phyloP scores from a whole-genome alignment of 2,888 invertebrate genomes.

The Nymphalis urticae region DNA sequence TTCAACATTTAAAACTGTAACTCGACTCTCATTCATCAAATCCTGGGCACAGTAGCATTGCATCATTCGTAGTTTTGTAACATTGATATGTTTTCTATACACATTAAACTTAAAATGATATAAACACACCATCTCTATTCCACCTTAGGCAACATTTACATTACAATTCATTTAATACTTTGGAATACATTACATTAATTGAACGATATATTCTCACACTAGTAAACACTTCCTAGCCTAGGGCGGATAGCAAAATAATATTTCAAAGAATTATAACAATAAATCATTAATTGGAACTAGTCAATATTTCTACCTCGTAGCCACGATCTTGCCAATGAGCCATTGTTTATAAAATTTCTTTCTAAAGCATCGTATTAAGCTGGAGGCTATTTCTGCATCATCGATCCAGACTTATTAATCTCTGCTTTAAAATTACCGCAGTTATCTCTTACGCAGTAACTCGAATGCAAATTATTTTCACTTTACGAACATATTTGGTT shows the following conservation, averaged over 20 bases:
- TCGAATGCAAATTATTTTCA: neutral
- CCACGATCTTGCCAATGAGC: slow-evolving; percentile 25
- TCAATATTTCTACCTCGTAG: slow-evolving; percentile 23
- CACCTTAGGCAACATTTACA: too few relatives aligned
- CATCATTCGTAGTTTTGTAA: too few relatives aligned
- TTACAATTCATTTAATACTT: too few relatives aligned
- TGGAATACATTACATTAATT: too few relatives aligned
- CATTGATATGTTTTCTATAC: too few relatives aligned
- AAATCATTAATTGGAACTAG: slow-evolving; percentile 22
- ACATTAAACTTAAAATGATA: too few relatives aligned
- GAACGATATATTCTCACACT: too few relatives aligned
- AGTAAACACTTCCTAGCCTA: slow-evolving; percentile 7
- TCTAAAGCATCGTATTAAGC: slow-evolving; percentile 10
- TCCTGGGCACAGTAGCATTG: too few relatives aligned
- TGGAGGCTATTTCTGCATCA: slow-evolving; percentile 22
- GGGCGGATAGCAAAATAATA: slow-evolving; percentile 13
- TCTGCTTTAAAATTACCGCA: slow-evolving; percentile 5
- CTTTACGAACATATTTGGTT: neutral
- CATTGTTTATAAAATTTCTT: slow-evolving; percentile 29
- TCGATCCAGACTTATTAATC: slow-evolving; percentile 26
- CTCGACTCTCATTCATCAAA: too few relatives aligned
- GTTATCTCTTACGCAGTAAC: neutral
- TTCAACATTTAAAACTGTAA: too few relatives aligned
- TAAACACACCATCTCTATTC: too few relatives aligned
- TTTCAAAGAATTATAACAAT: slow-evolving; percentile 15